These are phyloP conservation scores for Mechanitis mazaeus DNA, from an alignment of 2,888 invertebrate species.

Conservation along the genomic window DNA sequence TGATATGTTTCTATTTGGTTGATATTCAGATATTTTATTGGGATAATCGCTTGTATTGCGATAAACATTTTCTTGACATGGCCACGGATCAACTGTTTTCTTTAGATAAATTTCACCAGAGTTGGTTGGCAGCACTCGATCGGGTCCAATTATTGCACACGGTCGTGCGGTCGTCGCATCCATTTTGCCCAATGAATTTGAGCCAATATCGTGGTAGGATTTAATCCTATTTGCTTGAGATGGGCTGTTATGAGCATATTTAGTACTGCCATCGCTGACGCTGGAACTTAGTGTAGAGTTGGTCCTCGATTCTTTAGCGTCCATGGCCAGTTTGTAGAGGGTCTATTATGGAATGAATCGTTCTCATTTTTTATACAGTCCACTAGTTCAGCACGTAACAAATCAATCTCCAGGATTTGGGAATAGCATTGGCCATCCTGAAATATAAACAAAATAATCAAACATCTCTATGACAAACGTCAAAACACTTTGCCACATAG, in stretches of 20 bases:
- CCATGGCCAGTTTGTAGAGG: slow-evolving; percentile 56
- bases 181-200: slow-evolving; percentile 61
- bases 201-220: slow-evolving; percentile 58
- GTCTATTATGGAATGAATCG: slow-evolving; percentile 40
- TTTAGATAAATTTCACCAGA: slow-evolving; percentile 52
- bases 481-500: slow-evolving; percentile 73
- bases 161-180: slow-evolving; percentile 60
- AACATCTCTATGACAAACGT: slow-evolving; percentile 64
- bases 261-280: slow-evolving; percentile 58
- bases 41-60: slow-evolving; percentile 60
- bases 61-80: slow-evolving; percentile 47
- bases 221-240: slow-evolving; percentile 56
- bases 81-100: slow-evolving; percentile 58
- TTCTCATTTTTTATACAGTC: slow-evolving; percentile 50
- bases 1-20: slow-evolving; percentile 68
- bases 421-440: slow-evolving; percentile 54
- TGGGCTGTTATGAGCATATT: slow-evolving; percentile 52
- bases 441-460: slow-evolving; percentile 71
- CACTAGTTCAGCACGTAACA: slow-evolving; percentile 31
- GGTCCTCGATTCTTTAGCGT: slow-evolving; percentile 66
- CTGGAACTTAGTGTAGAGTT: slow-evolving; percentile 56
- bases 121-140: slow-evolving; percentile 57
- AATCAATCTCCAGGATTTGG: slow-evolving; percentile 34
- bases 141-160: slow-evolving; percentile 73
- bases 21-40: slow-evolving; percentile 52